These are phyloP conservation scores for Scaptomyza caliginosa DNA, from an alignment of 2,888 invertebrate species.

Conservation along the genomic window DNA sequence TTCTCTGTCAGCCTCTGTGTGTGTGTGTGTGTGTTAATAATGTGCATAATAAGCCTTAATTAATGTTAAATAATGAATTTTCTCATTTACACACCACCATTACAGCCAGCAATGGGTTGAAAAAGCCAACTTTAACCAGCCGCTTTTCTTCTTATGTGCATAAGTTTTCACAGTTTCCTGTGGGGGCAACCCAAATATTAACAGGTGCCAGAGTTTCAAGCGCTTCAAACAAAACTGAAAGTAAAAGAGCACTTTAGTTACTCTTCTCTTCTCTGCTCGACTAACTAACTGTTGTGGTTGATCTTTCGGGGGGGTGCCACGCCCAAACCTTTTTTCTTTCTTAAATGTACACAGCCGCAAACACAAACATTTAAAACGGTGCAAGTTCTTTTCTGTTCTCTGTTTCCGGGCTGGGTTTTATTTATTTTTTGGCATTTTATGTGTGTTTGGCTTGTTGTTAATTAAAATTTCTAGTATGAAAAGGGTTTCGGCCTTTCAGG, in stretches of 20 bases:
- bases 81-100: constrained; percentile 66
- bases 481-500: constrained; percentile 19
- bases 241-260: constrained; percentile 15
- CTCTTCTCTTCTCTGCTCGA: constrained; percentile 1
- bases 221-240: background rate
- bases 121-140: constrained; percentile 50
- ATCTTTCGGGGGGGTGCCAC: constrained; percentile 30
- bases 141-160: constrained; percentile 35
- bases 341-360: constrained; percentile 43
- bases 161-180: constrained; percentile 51
- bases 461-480: constrained; percentile 50
- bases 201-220: constrained; percentile 40
- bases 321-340: background rate
- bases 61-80: constrained; percentile 81
- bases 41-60: constrained; percentile 78
- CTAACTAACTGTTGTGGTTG: constrained; percentile 60
- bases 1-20: constrained; percentile 35
- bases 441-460: constrained; percentile 40
- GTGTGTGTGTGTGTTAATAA: constrained; percentile 67
- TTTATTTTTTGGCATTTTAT: constrained; percentile 6
- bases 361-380: constrained; percentile 59
- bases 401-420: background rate
- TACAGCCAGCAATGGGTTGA: constrained; percentile 36
- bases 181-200: constrained; percentile 58
- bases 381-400: constrained; percentile 24